phyloP scores from a whole-genome alignment of 2,797 vertebrate species.

The Eremophila alpestris region DNA sequence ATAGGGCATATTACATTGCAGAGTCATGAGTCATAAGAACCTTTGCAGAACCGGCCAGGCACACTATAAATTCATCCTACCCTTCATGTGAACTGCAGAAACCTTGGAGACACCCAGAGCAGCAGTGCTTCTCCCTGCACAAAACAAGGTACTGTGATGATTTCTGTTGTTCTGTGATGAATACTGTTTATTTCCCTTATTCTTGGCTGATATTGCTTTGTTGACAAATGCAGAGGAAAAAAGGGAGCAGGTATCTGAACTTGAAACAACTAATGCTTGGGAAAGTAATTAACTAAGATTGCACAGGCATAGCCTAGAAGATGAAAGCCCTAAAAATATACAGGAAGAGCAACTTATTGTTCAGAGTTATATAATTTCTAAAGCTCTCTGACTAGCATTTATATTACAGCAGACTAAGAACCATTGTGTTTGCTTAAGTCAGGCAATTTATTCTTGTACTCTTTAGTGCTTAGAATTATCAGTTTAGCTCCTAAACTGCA shows the following conservation, averaged over 20 bases:
- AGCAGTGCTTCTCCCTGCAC: not conserved
- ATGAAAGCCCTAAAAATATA: not conserved
- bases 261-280: not conserved
- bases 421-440: not conserved
- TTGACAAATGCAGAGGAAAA: not conserved
- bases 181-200: not conserved
- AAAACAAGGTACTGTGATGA: slow-evolving; percentile 55
- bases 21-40: slow-evolving; percentile 42
- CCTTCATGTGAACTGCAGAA: not conserved
- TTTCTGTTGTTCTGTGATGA: not conserved
- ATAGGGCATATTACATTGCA: slow-evolving; percentile 4
- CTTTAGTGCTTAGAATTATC: not conserved
- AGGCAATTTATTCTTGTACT: not conserved
- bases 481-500: not conserved
- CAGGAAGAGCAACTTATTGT: not conserved
- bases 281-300: not conserved
- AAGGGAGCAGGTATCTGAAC: not conserved
- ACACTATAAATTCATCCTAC: slow-evolving; percentile 59
- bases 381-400: not conserved
- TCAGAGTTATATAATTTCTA: not conserved
- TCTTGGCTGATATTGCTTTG: not conserved
- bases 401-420: not conserved
- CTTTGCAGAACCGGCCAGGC: slow-evolving; percentile 34
- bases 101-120: not conserved
- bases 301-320: not conserved